phyloP scores from a whole-genome alignment of 2,797 vertebrate genomes.

The Cyclopterus lumpus region DNA sequence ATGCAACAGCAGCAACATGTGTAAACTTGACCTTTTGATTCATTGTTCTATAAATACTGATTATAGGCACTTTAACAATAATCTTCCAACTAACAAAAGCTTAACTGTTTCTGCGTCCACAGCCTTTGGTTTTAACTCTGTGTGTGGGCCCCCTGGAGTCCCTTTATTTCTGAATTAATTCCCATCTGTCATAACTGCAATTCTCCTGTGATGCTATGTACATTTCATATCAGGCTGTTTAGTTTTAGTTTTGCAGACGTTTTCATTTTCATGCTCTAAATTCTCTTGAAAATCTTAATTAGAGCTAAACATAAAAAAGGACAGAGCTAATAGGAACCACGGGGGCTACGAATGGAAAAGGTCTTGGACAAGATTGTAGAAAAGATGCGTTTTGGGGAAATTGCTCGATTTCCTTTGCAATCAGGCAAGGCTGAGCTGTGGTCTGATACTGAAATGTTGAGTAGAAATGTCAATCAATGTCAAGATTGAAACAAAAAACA shows the following conservation, averaged over 20 bases:
- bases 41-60: background rate
- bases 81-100: background rate
- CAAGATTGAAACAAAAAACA: conserved; percentile 4
- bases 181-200: conserved; percentile 3
- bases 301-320: background rate
- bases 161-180: conserved; percentile 15
- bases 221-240: background rate
- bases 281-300: background rate
- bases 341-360: background rate
- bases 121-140: conserved; percentile 3
- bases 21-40: background rate
- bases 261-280: background rate
- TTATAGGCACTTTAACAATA: background rate
- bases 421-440: conserved; percentile 5
- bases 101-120: background rate
- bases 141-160: conserved; percentile 8
- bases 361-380: background rate
- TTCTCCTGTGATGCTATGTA: background rate
- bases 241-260: background rate
- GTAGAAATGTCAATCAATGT: background rate
- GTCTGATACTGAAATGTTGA: conserved; percentile 10
- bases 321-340: background rate
- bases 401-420: conserved; percentile 28
- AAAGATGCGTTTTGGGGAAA: conserved; percentile 12
- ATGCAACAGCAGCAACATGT: background rate